Evolutionary conservation across 2,888 invertebrate genomes (phyloP), one percentile per base, ranked within the genome.

Genomic region (Drosophila robusta): DNA sequence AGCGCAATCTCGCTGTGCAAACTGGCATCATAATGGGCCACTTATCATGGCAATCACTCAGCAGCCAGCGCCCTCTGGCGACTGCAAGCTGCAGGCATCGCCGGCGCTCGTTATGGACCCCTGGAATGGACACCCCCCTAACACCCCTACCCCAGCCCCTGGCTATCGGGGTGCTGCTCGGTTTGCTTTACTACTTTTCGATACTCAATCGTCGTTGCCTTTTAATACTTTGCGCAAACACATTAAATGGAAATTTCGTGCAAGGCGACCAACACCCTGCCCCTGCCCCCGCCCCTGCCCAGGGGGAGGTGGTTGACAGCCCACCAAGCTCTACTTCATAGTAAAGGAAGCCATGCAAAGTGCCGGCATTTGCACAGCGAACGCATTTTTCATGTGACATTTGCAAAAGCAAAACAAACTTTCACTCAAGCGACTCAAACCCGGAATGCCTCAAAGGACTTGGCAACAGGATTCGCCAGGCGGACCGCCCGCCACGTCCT

Each of bases 31-130:
- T 85, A 85, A 85, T 89, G 89, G 89, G 87, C 85, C 89, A 85
- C 89, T 85, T 89, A 89, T 85, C 89, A 85, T 89, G 85, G 89
- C 89, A 85, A 85, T 85, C 85, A 85, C 85, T 85, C 89, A 85
- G 84, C 72, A 71, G 65, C 75, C 63, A 73, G 78, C 69, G 78
- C 78, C 75, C 73, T 68, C 68, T 74, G 75, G 78, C 78, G 70
- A 70, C 76, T 75, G 70, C 80, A 75, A 36, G 52, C 44, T 78
- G 78, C 78, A 78, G 47, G 65, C 66, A 24, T 3, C 39, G 38
- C 47, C 34, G 22, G 42, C 36, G 32, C 18, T 54, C 56, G 56
- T 64, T 70, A 70, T 61, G 80, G 50, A 46, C 47, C 36, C 45
- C 26, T 34, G 39, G 29, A 61, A 47, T 46, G 62, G 52, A 66